Evolutionary conservation across 2,113 vertebrate genomes (phyloP), one percentile per base, ranked within the genome.

Genomic region (Microtus ochrogaster): DNA sequence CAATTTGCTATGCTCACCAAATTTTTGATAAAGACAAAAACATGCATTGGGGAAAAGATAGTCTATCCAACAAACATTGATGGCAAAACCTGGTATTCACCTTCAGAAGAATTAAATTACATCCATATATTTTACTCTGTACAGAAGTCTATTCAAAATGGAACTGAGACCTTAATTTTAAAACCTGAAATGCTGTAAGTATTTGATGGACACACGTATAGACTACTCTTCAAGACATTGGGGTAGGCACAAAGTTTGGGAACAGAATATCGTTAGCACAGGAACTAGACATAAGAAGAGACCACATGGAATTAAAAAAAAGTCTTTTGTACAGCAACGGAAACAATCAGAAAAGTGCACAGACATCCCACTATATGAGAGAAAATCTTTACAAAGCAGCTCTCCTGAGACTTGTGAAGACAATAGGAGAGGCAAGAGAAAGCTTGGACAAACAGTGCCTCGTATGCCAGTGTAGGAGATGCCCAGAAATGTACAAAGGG

Each of bases 381-480:
- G 58, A 63, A 16, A 61, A 41, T 39, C 58, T 41, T 41, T 63
- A 63, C 58, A 63, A 30, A 11, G 3, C 17, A n/a, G 36, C 22
- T 83, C 41, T 61, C 10, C 33, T 36, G 55, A n/a, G 19, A 72
- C 9, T 10, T 49, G 78, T 2, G 21, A 58, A 76, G 24, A 8
- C 68, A 55, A 49, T 26, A 2, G 44, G 0, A 21, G 11, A 4
- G 11, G 22, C 0, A 0, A 21, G 39, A 22, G 33, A 6, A 39
- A 14, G 33, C 36, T 85, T 77, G 94, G 90, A 11, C 22, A 91
- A 72, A n/a, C 19, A 3, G 13, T 5, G 14, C 61, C 44, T 9
- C 44, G 0, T 39, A 3, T 14, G 76, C 21, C 21, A 5, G 3
- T 81, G 61, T 17, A 7, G 26, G 4, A 90, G 0, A 65, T 19